A percentile compares a stretch with the other conserved stretches of the same genome.
Conservation (phyloP, 2,888 invertebrate species). For the Glaucopsyche alexis region DNA sequence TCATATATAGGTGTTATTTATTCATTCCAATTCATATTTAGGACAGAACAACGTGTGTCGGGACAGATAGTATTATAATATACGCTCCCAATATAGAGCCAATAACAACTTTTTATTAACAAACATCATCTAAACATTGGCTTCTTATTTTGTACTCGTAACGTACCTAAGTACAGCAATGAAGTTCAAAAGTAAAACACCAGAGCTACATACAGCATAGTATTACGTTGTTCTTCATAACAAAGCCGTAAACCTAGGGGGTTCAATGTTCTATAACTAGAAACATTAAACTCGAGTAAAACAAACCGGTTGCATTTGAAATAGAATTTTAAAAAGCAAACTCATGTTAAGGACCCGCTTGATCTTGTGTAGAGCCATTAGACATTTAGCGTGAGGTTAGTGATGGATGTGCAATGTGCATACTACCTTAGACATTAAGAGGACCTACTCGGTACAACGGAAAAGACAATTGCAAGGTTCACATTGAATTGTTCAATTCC, state of each 20-base stretch:
- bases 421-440: background rate
- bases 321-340: slow-evolving; percentile 40
- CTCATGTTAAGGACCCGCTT: slow-evolving; percentile 39
- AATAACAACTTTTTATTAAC: background rate
- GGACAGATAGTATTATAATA: background rate
- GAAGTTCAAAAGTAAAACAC: no score
- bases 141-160: background rate
- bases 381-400: slow-evolving; percentile 11
- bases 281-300: slow-evolving; percentile 25
- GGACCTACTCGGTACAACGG: background rate
- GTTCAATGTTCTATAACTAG: slow-evolving; percentile 13
- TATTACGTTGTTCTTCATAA: background rate
- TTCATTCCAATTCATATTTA: no score
- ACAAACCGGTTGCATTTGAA: slow-evolving; percentile 37
- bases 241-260: slow-evolving; percentile 17
- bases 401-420: background rate
- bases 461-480: no score
- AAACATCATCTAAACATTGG: background rate
- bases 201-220: background rate
- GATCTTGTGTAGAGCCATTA: slow-evolving; percentile 32
- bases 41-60: no score
- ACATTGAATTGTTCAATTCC: background rate
- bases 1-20: no score
- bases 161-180: background rate
- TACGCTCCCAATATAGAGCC: background rate